A percentile compares a stretch with the other conserved stretches of the same genome.
Conservation (phyloP, 2,888 invertebrate genomes). For the Apamea monoglypha region DNA sequence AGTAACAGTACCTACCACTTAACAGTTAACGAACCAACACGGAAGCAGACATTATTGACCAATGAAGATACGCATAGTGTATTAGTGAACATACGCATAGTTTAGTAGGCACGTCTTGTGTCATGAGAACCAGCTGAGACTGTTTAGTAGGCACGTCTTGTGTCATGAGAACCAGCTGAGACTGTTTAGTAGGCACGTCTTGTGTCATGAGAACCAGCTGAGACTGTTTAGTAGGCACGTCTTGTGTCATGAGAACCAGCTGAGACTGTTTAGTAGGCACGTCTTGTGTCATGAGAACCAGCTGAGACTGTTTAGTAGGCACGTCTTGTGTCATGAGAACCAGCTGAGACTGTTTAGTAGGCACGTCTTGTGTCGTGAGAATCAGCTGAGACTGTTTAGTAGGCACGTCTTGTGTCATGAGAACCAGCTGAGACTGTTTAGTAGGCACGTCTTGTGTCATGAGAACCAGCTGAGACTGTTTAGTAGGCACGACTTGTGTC, state of each 20-base stretch:
- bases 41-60: neutral
- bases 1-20: conserved; percentile 16
- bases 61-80: neutral
- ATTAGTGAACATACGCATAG: too few relatives aligned
- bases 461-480: neutral
- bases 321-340: neutral
- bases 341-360: neutral
- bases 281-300: neutral
- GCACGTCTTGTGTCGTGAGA: neutral
- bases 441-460: neutral
- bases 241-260: neutral
- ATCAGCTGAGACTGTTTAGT: neutral
- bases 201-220: neutral
- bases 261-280: neutral
- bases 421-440: neutral
- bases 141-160: neutral
- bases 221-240: neutral
- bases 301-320: neutral
- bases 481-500: neutral
- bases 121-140: neutral
- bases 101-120: neutral
- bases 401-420: neutral
- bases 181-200: neutral
- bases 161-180: neutral
- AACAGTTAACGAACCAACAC: conserved; percentile 18